Evolutionary conservation across 2,888 invertebrate species (phyloP), one percentile per base, ranked within the genome.

Genomic region (Labia minor): DNA sequence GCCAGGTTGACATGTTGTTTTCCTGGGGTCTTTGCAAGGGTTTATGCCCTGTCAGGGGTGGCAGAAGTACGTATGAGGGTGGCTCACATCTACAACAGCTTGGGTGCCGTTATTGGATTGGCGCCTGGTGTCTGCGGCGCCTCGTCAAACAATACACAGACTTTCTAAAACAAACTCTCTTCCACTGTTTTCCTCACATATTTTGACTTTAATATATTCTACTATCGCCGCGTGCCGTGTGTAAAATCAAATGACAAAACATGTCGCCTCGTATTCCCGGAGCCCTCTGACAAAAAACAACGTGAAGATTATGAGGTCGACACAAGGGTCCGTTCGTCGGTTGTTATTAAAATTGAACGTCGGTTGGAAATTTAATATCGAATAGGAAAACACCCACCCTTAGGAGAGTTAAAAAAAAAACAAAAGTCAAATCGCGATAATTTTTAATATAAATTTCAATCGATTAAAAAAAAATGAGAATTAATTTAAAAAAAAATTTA

Each of bases 181-280:
- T 16, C 14, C 2, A 3, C 49, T 49, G 49, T 49, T 49, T 49
- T 49, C 49, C 49, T 49, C 49, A 49, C 49, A 49, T 49, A 49
- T 49, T 49, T 49, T 49, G 49, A 49, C 49, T 49, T 49, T 49
- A 49, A 49, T 49, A 49, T 49, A 49, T 49, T 49, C 49, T 14
- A 16, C 49, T 14, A 14, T 16, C 49, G 49, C 49, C 26, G 26
- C 26, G 26, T 26, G 26, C 26, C 49, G 49, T 49, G 49, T 49
- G 49, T 49, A 49, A 49, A 49, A 49, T 49, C 49, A 49, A 49
- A 49, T 49, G 49, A 49, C 49, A 49, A 49, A 49, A 49, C 49
- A 49, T 49, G 49, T 49, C 49, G 49, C 49, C 49, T 49, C 49
- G 49, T 49, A 49, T 49, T 49, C 16, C 49, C n/a, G 26, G 26